Evolutionary conservation across 1,140 invertebrate species (phyloP), one percentile per base, ranked within the genome.

Genomic region (Calycopis cecrops): DNA sequence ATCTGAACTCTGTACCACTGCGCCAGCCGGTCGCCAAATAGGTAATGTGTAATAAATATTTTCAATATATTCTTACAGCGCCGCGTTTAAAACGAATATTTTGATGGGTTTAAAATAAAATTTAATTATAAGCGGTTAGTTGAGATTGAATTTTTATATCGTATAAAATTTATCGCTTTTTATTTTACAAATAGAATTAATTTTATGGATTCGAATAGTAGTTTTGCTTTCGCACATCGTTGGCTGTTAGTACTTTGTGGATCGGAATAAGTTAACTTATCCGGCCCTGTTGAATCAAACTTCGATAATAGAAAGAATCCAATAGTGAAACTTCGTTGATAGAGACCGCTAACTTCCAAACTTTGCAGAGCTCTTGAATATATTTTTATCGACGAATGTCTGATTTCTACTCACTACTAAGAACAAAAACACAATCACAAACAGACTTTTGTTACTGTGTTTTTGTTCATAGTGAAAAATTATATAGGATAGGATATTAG

Each of bases 251-350:
- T 60, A 67, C 59, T 57, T 65, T 55, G 50, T 44, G 68, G 62
- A 67, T 69, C 69, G 64, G 67, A 61, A 73, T 73, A 59, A 54
- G 63, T 65, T 55, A 49, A 61, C 57, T 69, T 64, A 61, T 60
- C 64, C 65, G 62, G 67, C 61, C 71, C 61, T 70, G 69, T 75
- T 70, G 71, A 61, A 71, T 71, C 71, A 67, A 78, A 80, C 62
- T 77, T 81, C 77, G 71, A 76, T 76, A 77, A 72, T 73, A 64
- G 67, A 72, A 72, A 67, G 67, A 73, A 67, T 64, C 65, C 67
- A 67, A 77, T 76, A 67, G 71, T 57, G 62, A 62, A 80, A 77
- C 67, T 79, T 74, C 54, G 59, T 56, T 64, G 57, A 61, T 76
- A 71, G 70, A 71, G 65, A 71, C n/a, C 65, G 67, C 71, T 67